phyloP scores from a whole-genome alignment of 2,797 vertebrate species.

The Aphelocoma californica region DNA sequence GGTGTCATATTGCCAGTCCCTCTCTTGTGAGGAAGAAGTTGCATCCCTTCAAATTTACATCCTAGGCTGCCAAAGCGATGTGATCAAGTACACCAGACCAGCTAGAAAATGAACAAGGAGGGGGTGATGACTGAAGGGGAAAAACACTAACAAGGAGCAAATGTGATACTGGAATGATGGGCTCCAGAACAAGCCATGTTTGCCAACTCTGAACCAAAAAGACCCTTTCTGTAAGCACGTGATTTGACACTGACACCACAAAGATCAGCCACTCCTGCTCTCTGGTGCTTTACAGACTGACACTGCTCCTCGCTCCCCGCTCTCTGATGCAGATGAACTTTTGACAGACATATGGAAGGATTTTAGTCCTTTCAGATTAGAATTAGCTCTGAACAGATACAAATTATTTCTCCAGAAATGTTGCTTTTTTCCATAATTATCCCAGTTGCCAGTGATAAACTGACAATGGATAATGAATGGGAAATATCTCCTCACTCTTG shows the following conservation, averaged over 20 bases:
- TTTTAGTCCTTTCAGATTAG: not conserved
- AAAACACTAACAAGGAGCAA: not conserved
- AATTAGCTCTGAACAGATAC: not conserved
- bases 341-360: not conserved
- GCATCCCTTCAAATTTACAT: not conserved
- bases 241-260: not conserved
- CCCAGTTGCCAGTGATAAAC: not conserved
- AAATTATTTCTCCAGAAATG: not conserved
- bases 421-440: not conserved
- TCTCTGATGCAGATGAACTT: not conserved
- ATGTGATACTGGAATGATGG: fast-evolving
- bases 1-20: not conserved
- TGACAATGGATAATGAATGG: not conserved
- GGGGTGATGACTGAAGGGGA: not conserved
- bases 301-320: fast-evolving
- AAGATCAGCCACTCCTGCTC: not conserved
- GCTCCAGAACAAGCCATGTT: not conserved
- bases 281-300: not conserved
- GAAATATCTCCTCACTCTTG: not conserved
- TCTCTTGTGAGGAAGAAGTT: not conserved
- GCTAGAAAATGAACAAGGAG: not conserved
- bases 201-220: not conserved
- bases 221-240: not conserved
- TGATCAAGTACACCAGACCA: too few relatives aligned
- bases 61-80: not conserved